phyloP scores from a whole-genome alignment of 2,888 invertebrate species.

The Sicus ferrugineus region DNA sequence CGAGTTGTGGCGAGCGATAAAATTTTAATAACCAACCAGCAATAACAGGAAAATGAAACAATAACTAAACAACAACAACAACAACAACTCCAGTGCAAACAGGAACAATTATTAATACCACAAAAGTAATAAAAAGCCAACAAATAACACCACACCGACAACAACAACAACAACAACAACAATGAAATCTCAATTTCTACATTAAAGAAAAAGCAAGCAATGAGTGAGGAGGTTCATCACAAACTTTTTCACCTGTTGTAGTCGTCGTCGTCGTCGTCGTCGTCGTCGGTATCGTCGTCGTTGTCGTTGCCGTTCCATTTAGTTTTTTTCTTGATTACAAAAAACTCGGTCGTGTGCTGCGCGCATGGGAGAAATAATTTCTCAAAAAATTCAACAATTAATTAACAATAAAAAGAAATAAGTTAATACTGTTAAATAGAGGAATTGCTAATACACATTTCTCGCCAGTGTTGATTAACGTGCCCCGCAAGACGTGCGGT shows the following conservation, averaged over 20 bases:
- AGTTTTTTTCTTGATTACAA: slow-evolving; percentile 33
- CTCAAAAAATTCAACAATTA: neutral
- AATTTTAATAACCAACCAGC: neutral
- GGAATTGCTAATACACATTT: too few relatives aligned
- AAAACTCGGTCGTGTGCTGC: slow-evolving; percentile 33
- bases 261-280: slow-evolving; percentile 2
- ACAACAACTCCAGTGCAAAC: neutral
- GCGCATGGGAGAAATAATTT: neutral
- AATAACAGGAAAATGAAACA: neutral
- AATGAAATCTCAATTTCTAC: neutral
- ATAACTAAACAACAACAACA: neutral
- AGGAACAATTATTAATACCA: neutral
- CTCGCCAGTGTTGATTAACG: too few relatives aligned
- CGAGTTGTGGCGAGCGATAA: neutral
- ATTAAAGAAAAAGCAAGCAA: neutral
- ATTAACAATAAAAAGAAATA: slow-evolving; percentile 2
- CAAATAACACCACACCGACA: neutral
- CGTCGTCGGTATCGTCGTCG: neutral
- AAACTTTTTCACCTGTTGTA: slow-evolving; percentile 9
- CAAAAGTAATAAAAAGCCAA: neutral
- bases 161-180: slow-evolving; percentile 6
- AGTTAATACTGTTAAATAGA: neutral
- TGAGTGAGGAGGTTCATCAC: neutral
- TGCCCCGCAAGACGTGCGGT: too few relatives aligned
- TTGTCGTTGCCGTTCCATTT: neutral